Evolutionary conservation across 2,113 vertebrate genomes (phyloP).

Genomic region (Taurulus bubalis): DNA sequence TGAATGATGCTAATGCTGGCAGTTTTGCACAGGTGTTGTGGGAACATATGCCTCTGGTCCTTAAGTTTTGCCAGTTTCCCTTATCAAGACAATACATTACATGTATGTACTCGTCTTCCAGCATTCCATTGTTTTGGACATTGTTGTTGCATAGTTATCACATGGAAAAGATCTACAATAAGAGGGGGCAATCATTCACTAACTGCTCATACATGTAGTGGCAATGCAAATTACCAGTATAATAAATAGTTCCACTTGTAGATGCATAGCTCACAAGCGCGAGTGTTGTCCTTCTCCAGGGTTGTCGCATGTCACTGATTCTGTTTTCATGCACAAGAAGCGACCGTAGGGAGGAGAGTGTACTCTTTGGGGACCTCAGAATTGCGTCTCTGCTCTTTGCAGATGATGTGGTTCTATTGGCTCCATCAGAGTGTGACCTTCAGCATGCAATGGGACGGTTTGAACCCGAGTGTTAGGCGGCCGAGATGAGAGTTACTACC

Average conservation of each 20-base stretch:
- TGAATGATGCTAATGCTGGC: too few relatives aligned
- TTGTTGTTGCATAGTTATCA: neutral
- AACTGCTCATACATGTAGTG: neutral
- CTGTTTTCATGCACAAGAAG: neutral
- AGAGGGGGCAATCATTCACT: neutral
- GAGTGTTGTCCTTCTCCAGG: neutral
- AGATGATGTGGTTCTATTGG: neutral
- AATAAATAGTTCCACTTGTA: conserved; percentile 2
- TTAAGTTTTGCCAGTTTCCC: neutral
- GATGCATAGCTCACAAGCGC: neutral
- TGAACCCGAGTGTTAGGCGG: too few relatives aligned
- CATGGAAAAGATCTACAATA: neutral
- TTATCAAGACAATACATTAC: neutral
- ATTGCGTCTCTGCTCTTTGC: neutral
- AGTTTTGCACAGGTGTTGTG: too few relatives aligned
- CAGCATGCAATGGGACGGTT: neutral
- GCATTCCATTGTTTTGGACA: neutral
- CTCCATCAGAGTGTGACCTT: neutral
- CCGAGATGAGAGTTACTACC: too few relatives aligned
- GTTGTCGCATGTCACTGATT: too few relatives aligned
- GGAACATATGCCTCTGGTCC: neutral
- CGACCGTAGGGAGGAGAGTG: neutral
- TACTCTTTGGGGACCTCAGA: neutral
- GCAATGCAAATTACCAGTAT: conserved; percentile 6
- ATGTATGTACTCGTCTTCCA: neutral